These are phyloP conservation scores for Gerris lacustris DNA, from an alignment of 2,888 invertebrate species.

Conservation along the genomic window DNA sequence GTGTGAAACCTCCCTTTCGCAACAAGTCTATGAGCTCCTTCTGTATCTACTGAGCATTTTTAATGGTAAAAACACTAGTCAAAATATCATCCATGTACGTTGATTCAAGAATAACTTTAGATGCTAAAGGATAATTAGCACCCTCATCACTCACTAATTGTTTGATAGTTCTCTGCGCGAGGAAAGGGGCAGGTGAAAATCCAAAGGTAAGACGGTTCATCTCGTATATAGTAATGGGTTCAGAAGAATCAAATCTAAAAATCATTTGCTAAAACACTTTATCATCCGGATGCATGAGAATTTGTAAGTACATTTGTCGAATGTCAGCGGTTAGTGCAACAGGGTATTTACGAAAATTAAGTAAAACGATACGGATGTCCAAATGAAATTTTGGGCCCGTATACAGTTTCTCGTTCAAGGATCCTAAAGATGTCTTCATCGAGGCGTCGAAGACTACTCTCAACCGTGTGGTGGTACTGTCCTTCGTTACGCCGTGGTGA, in stretches of 20 bases:
- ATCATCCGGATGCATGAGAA: background rate
- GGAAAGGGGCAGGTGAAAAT: background rate
- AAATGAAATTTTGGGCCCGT: constrained; percentile 15
- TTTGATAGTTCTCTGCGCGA: background rate
- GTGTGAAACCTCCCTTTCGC: background rate
- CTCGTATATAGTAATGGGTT: background rate
- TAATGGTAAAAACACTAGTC: background rate
- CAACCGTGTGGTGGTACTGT: constrained; percentile 7
- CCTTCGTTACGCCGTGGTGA: constrained; percentile 9
- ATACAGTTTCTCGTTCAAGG: constrained; percentile 11
- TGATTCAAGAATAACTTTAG: background rate
- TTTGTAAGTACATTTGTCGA: background rate
- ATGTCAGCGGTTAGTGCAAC: constrained; percentile 18
- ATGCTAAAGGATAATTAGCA: background rate
- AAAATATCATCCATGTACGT: background rate
- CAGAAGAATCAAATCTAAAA: background rate
- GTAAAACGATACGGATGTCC: constrained; percentile 9
- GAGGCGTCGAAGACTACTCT: constrained; percentile 15
- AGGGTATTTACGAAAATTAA: constrained; percentile 10
- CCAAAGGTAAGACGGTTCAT: background rate
- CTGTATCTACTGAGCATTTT: background rate
- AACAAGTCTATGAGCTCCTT: background rate
- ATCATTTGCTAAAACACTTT: background rate
- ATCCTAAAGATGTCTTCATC: constrained; percentile 2
- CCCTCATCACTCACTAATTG: background rate